phyloP scores from a whole-genome alignment of 2,888 invertebrate genomes.

The Diarsia brunnea region DNA sequence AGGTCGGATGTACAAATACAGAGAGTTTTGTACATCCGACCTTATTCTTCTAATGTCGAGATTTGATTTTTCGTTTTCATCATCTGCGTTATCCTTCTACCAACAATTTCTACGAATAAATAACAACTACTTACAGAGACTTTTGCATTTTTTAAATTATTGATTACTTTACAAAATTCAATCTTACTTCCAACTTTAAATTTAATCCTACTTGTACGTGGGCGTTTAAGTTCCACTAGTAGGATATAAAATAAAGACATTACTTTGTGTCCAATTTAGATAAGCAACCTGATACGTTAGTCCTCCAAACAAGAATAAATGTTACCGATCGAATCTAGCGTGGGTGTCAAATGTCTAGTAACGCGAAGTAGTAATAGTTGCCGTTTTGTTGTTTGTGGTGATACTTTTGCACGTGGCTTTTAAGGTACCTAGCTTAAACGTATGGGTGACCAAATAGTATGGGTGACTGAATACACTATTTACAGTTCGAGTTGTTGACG shows the following conservation, averaged over 20 bases:
- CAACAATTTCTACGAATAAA: background rate
- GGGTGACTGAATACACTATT: background rate
- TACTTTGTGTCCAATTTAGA: slow-evolving; percentile 11
- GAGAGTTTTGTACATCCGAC: too few species aligned
- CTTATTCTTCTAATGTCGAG: too few species aligned
- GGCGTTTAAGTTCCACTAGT: background rate
- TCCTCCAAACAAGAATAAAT: slow-evolving; percentile 5
- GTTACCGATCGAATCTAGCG: background rate
- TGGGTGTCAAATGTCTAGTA: slow-evolving; percentile 31
- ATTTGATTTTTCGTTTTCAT: background rate
- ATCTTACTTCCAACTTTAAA: background rate
- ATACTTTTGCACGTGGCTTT: slow-evolving; percentile 5
- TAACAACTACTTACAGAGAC: background rate
- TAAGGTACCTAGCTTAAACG: background rate
- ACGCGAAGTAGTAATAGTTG: background rate
- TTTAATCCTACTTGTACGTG: background rate
- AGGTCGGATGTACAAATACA: too few species aligned
- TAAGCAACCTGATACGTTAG: slow-evolving; percentile 20
- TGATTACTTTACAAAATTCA: background rate
- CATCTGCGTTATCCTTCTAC: background rate
- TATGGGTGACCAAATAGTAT: background rate
- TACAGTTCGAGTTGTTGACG: background rate
- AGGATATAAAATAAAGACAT: slow-evolving; percentile 16
- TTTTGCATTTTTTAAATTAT: background rate
- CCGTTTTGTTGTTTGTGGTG: slow-evolving; percentile 15